Percentiles rank a stretch among this genome's conserved stretches.
These are phyloP conservation scores for Corythaixoides concolor DNA, from an alignment of 2,113 vertebrate species.

Conservation along the genomic window DNA sequence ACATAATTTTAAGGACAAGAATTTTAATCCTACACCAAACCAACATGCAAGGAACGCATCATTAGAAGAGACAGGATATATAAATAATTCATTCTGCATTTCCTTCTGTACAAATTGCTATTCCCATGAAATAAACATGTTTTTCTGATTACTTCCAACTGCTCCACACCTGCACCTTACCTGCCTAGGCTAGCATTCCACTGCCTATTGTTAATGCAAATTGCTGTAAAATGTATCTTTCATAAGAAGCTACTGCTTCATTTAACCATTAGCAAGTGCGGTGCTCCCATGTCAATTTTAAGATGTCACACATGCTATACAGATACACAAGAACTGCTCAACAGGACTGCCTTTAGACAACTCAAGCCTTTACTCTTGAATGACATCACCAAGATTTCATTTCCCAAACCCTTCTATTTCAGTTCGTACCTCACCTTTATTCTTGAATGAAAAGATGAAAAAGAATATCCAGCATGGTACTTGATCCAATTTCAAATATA, in stretches of 20 bases:
- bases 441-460: neutral
- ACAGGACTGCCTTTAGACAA: neutral
- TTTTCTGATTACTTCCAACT: neutral
- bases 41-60: neutral
- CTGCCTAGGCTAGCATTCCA: neutral
- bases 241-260: neutral
- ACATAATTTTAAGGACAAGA: neutral
- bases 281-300: neutral
- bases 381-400: neutral
- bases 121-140: constrained; percentile 18
- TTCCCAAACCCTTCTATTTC: neutral
- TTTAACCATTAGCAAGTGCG: neutral
- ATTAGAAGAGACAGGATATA: neutral
- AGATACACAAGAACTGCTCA: neutral
- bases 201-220: neutral
- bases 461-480: neutral
- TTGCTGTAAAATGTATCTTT: neutral
- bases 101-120: neutral
- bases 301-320: neutral
- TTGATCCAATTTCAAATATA: neutral
- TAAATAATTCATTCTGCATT: neutral
- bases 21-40: neutral
- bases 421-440: neutral
- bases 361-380: neutral
- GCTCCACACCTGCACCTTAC: neutral